These are phyloP conservation scores for Bujurquina vittata DNA, from an alignment of 2,113 vertebrate species.

Conservation along the genomic window DNA sequence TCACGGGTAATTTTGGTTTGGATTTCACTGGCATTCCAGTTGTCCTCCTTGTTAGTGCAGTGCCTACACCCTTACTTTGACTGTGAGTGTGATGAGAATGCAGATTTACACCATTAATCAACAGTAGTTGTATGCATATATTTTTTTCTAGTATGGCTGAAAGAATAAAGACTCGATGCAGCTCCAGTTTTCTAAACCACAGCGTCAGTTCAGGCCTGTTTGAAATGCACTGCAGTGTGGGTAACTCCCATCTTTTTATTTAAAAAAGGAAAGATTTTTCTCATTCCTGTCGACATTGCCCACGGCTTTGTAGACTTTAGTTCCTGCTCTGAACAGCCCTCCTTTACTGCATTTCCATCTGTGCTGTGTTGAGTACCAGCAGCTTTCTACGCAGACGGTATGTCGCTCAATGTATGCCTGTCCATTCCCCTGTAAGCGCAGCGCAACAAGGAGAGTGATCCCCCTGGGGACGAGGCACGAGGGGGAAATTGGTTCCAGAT, in stretches of 20 bases:
- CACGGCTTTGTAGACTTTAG: slow-evolving; percentile 21
- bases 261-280: slow-evolving; percentile 6
- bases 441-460: slow-evolving; percentile 67
- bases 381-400: slow-evolving; percentile 29
- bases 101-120: neutral
- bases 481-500: slow-evolving; percentile 84
- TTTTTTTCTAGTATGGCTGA: neutral
- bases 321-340: neutral
- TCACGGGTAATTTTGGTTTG: slow-evolving; percentile 57
- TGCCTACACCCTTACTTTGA: neutral
- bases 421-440: slow-evolving; percentile 48
- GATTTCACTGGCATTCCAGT: slow-evolving; percentile 32
- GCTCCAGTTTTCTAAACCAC: neutral
- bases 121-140: neutral
- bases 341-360: slow-evolving; percentile 22
- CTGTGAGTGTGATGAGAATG: neutral
- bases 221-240: slow-evolving; percentile 14
- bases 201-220: neutral
- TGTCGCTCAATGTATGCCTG: slow-evolving; percentile 30
- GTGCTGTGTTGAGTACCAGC: slow-evolving; percentile 18
- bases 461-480: slow-evolving; percentile 76
- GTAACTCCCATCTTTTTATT: slow-evolving; percentile 3
- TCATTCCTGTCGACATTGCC: slow-evolving; percentile 14
- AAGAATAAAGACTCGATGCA: neutral
- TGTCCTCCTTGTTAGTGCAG: neutral